Evolutionary conservation across 1,140 invertebrate species (phyloP).

Genomic region (Watersipora subatra): DNA sequence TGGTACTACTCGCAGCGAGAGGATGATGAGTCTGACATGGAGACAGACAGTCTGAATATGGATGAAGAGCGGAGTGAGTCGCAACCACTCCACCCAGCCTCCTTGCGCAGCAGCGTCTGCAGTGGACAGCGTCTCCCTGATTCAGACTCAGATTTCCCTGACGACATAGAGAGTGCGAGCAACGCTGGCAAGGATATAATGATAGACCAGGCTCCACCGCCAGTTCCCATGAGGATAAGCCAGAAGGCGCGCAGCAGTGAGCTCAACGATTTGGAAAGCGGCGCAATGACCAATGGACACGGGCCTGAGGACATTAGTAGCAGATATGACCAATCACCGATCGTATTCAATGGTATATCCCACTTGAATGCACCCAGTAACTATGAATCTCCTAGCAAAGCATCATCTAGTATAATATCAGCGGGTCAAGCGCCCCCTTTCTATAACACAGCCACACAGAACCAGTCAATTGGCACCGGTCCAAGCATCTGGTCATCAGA

Average conservation of each 20-base stretch:
- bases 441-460: not conserved
- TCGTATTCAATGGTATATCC: not conserved
- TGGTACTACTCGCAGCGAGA: not conserved
- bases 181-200: not conserved
- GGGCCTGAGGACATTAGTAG: too few species aligned
- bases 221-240: not conserved
- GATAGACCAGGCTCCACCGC: not conserved
- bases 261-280: not conserved
- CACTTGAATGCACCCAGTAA: not conserved
- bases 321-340: not conserved
- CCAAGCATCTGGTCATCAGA: not conserved
- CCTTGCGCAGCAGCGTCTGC: not conserved
- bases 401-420: not conserved
- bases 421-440: not conserved
- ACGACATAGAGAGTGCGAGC: not conserved
- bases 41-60: not conserved
- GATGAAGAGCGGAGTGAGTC: too few species aligned
- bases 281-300: not conserved
- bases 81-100: not conserved
- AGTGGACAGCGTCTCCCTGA: not conserved
- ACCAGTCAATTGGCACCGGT: not conserved
- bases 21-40: not conserved
- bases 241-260: not conserved
- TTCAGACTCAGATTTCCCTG: not conserved
- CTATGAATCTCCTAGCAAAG: not conserved